Evolutionary conservation across 1,140 invertebrate species (phyloP), one percentile per base, ranked within the genome.

Genomic region (Eurosta solidaginis): DNA sequence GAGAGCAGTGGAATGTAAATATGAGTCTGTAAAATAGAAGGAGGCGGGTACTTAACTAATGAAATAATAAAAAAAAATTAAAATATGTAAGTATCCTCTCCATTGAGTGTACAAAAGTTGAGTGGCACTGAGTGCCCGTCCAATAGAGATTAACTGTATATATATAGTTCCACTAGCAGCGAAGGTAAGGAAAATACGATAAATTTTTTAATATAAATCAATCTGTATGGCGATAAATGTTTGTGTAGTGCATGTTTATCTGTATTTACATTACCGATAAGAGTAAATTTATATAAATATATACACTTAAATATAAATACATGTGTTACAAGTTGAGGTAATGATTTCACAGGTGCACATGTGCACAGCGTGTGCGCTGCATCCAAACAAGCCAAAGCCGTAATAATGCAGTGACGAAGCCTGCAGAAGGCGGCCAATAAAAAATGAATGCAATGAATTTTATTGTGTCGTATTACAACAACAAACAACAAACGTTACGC

Each of bases 361-460:
- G 36, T 9, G 33, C 17, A 12, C 59, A 40, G 33, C n/a, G 17
- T 3, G 45, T n/a, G 12, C 1, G 14, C 45, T 17, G 12, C 45
- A 47, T 14, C 14, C 45, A 20, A 36, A 40, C 59, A 68, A 68
- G 59, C 59, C 17, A 40, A 12, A n/a, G n/a, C 2, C 20, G 59
- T 3, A 9, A 20, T 20, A 10, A 27, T 14, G 54, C 10, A n/a
- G 27, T 12, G 14, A 29, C 5, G 33, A 25, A 1, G n/a, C 4
- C 27, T 36, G 59, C 2, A 10, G 6, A 27, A 40, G 6, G 33
- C 27, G 40, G 59, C 17, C 59, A 68, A 68, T 68, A 68, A 68
- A 68, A 68, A 68, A 68, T 68, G 36, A 68, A 68, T 33, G 59
- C 59, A 68, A 68, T 68, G 59, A 68, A 68, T 68, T 68, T 68